Evolutionary conservation across 1,140 invertebrate species (phyloP), one percentile per base, ranked within the genome.

Genomic region (Zaprionus kolodkinae): DNA sequence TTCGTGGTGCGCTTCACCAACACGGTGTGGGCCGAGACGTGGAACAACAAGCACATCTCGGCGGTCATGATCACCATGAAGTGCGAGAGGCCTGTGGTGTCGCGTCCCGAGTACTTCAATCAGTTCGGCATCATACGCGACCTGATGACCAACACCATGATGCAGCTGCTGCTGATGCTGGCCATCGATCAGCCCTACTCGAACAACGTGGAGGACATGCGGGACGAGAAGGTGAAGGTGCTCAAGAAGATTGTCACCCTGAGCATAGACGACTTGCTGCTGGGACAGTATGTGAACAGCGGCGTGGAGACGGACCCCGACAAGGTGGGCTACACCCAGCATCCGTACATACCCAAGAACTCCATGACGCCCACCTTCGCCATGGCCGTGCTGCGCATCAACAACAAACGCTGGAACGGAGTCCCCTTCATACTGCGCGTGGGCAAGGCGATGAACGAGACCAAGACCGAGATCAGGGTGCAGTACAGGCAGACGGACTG

Each of bases 381-480:
- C 3, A 17, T 81, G 64, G 72, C 55, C 1, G 78, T 90, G 12
- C 27, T 89, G 17, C 25, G 12, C 13, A 50, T 89, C 5, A 72
- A 70, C 1, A 85, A 35, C 55, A 76, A 65, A 33, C 86, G 86
- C 33, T 89, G 85, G 85, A 17, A n/a, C 4, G 73, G 79, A 0
- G 85, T 89, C 9, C 85, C 85, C 6, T 89, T 89, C 33, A 89
- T 89, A 12, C 21, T 89, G 64, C 70, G 85, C 3, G 86, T 79
- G 15, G 85, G 85, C 9, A 79, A 74, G 36, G 86, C 78, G 0
- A 30, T 89, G 3, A 90, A 90, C 35, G 86, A 85, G 38, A 74
- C 10, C 25, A 89, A 89, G 43, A 65, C 67, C 1, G 85, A 89
- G 81, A 67, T 89, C 30, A 21, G 85, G 3, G 75, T 89, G 3